Evolutionary conservation across 2,113 vertebrate species (phyloP), one percentile per base, ranked within the genome.

Genomic region (Sphyrna mokarran): DNA sequence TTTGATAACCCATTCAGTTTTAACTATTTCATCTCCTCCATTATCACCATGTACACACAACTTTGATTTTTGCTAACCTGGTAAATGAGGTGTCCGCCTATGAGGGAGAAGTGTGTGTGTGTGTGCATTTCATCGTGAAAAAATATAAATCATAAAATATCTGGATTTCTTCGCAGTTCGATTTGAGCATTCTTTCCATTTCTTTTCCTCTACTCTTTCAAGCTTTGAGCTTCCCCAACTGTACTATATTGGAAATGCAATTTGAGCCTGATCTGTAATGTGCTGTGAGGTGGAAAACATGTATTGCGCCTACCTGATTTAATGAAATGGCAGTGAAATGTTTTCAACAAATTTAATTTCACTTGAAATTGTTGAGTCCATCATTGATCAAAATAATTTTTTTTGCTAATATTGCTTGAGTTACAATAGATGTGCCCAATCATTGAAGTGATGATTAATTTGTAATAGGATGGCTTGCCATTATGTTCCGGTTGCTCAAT

Each of bases 401-500:
- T 54, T 54, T 58, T 68, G 48, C 26, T 61, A 58, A 61, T 26
- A 89, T 89, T 13, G 29, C 54, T 89, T 1, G 86, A 61, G 5
- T 26, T 58, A 58, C 54, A 58, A 94, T 94, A 40, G 66, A 48
- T 43, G 40, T 48, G 9, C 22, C 94, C 26, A 54, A 54, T 72
- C 26, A 94, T 72, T 95, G 68, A 95, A 95, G 20, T 95, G 94
- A 48, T 48, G 26, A 3, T 95, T 43, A 76, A 72, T 26, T 33
- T 90, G 10, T 61, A 90, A 33, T 90, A 33, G 58, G 10, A 26
- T 95, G 91, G 63, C 33, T 68, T 68, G 63, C 63, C 69, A 43
- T 94, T 68, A 94, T 70, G 66, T 69, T 43, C n/a, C 14, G 23
- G 66, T 72, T 95, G 93, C 94, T 72, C 23, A 95, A 54, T 95